These are phyloP conservation scores for Zaprionus capensis DNA, from an alignment of 1,140 invertebrate genomes.

Conservation along the genomic window DNA sequence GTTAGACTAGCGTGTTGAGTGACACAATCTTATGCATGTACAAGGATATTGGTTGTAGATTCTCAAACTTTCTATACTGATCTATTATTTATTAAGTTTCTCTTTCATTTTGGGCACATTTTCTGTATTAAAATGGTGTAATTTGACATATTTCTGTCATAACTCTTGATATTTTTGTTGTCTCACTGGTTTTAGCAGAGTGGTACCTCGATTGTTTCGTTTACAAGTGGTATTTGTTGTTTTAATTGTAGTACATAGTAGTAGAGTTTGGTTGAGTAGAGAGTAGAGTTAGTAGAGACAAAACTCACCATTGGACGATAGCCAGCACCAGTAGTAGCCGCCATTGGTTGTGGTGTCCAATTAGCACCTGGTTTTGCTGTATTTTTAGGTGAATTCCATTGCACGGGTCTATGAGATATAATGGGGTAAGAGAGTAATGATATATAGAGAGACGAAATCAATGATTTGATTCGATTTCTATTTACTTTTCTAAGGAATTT, in stretches of 20 bases:
- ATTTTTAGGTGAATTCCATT: conserved; percentile 95
- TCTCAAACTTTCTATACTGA: conserved; percentile 5
- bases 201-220: conserved; percentile 25
- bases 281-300: conserved; percentile 67
- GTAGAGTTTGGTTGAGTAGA: conserved; percentile 66
- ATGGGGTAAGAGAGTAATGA: conserved; percentile 82
- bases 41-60: background rate
- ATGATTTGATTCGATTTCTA: conserved; percentile 53
- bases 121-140: conserved; percentile 39
- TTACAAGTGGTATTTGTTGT: conserved; percentile 36
- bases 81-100: conserved; percentile 26
- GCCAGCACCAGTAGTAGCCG: conserved; percentile 92
- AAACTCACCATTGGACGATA: conserved; percentile 92
- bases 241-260: conserved; percentile 44
- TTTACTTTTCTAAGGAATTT: conserved; percentile 30
- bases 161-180: conserved; percentile 20
- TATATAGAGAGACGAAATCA: conserved; percentile 77
- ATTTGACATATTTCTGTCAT: conserved; percentile 6
- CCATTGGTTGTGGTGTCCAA: conserved; percentile 94
- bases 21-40: conserved; percentile 46
- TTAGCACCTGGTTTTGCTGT: conserved; percentile 89
- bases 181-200: conserved; percentile 26
- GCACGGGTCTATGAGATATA: conserved; percentile 87
- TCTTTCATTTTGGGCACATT: conserved; percentile 45
- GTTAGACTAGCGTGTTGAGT: conserved; percentile 47